These are phyloP conservation scores for Anguilla megastoma DNA, from an alignment of 2,797 vertebrate genomes.

Conservation along the genomic window DNA sequence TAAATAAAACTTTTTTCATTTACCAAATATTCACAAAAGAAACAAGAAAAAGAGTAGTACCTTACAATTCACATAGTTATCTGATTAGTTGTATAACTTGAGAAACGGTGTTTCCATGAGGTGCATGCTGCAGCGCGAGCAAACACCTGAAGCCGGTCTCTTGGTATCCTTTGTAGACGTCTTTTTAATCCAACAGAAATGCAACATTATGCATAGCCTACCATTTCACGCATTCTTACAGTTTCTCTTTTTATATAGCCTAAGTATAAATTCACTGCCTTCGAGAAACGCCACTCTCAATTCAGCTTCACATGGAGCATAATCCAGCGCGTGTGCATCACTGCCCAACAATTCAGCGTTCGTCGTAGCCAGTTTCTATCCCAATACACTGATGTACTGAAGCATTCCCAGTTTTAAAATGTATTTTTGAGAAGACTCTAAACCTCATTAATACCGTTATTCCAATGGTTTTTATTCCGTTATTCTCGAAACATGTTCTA, in stretches of 20 bases:
- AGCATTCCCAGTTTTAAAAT: neutral
- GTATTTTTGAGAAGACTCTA: neutral
- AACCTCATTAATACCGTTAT: neutral
- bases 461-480: slow-evolving; percentile 36
- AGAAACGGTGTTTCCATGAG: slow-evolving; percentile 44
- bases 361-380: neutral
- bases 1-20: slow-evolving; percentile 28
- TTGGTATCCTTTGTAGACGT: slow-evolving; percentile 34
- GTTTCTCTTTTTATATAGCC: neutral
- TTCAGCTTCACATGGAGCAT: neutral
- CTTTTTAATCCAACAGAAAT: slow-evolving; percentile 2
- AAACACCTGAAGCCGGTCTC: slow-evolving; percentile 57
- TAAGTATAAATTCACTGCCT: neutral
- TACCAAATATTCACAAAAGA: neutral
- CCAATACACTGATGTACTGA: neutral
- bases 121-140: slow-evolving; percentile 51
- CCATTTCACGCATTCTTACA: neutral
- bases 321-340: neutral
- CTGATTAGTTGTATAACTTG: slow-evolving; percentile 60
- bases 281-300: slow-evolving; percentile 32
- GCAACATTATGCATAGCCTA: neutral
- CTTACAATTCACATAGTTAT: slow-evolving; percentile 40
- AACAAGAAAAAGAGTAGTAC: slow-evolving; percentile 31
- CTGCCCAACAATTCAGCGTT: neutral
- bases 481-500: slow-evolving; percentile 14